A percentile compares a stretch with the other conserved stretches of the same genome.
Evolutionary conservation across 2,113 vertebrate genomes (phyloP).

Genomic region (Tetrao urogallus): DNA sequence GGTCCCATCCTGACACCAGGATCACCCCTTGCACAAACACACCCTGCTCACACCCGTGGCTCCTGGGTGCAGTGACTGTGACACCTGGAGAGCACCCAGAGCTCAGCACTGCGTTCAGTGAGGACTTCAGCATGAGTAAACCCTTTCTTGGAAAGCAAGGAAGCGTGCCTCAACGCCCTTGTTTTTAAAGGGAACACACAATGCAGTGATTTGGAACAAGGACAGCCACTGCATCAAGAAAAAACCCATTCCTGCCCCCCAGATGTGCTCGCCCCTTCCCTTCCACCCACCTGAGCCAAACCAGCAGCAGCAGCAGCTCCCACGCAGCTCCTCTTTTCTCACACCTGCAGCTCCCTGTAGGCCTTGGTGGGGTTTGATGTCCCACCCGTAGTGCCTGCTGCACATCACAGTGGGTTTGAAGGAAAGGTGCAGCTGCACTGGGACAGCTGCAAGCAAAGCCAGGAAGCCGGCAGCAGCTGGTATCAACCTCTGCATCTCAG

Average conservation of each 20-base stretch:
- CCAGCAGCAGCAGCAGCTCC: neutral
- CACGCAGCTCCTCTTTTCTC: too few species aligned
- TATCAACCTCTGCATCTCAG: too few species aligned
- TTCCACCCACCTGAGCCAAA: neutral
- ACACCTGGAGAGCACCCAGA: neutral
- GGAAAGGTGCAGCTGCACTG: neutral
- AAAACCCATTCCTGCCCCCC: neutral
- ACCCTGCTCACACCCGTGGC: accelerated
- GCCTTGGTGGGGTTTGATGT: too few species aligned
- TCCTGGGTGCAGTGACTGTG: accelerated
- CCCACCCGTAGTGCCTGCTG: too few species aligned
- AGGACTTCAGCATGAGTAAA: neutral
- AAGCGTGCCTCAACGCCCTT: accelerated
- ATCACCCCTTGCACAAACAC: too few species aligned
- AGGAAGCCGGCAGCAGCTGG: neutral
- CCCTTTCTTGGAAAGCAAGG: neutral
- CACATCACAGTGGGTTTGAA: neutral
- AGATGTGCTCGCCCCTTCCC: accelerated
- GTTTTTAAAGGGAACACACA: neutral
- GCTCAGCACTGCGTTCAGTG: accelerated
- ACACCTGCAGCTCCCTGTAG: neutral
- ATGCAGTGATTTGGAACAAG: neutral
- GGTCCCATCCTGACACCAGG: accelerated
- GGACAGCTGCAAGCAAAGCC: neutral
- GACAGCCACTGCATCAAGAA: neutral